Percentiles rank a stretch among this genome's conserved stretches.
These are phyloP conservation scores for Gymnothorax javanicus DNA, from an alignment of 2,797 vertebrate genomes.

Conservation along the genomic window DNA sequence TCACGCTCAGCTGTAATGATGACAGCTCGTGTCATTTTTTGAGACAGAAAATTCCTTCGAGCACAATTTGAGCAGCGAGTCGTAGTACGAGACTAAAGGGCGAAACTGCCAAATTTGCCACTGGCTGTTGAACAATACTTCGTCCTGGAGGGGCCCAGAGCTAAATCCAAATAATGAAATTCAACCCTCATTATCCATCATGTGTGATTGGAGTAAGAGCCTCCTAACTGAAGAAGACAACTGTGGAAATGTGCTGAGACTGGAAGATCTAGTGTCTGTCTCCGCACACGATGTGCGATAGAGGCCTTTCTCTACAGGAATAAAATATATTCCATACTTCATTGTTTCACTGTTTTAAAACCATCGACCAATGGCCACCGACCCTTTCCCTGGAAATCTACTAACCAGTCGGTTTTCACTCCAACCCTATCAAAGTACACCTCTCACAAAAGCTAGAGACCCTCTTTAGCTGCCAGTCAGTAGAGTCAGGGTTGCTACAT, in stretches of 20 bases:
- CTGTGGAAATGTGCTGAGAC: not conserved
- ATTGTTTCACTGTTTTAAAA: too few species aligned
- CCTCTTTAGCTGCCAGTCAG: too few species aligned
- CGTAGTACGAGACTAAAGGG: not conserved
- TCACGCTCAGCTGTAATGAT: not conserved
- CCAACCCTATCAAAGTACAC: too few species aligned
- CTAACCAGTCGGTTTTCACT: too few species aligned
- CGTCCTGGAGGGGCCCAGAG: not conserved
- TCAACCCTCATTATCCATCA: slow-evolving; percentile 1
- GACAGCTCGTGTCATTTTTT: not conserved
- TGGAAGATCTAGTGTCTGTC: not conserved
- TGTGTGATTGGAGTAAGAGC: not conserved
- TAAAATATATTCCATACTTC: not conserved
- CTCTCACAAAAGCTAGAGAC: too few species aligned
- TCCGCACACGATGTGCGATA: not conserved
- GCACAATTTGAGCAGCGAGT: not conserved
- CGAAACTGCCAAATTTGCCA: not conserved
- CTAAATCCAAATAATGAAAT: not conserved
- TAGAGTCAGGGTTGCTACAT: too few species aligned
- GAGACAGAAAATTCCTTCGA: not conserved
- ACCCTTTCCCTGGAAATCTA: too few species aligned
- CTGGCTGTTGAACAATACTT: not conserved
- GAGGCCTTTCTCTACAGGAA: not conserved
- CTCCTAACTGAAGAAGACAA: not conserved
- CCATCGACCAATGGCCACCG: too few species aligned